Conservation (phyloP, 2,888 invertebrate genomes). For the Antheraea assamensis region DNA sequence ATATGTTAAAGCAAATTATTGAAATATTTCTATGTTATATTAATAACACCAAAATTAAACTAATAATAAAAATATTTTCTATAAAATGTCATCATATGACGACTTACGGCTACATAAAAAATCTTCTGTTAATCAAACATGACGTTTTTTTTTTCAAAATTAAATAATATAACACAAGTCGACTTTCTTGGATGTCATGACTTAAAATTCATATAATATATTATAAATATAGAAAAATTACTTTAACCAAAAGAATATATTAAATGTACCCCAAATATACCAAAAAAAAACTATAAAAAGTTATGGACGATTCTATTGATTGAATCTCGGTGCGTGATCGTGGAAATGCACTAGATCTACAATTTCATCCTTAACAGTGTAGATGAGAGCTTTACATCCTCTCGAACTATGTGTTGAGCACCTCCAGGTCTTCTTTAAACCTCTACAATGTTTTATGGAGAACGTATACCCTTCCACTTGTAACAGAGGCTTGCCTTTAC, state of each 20-base stretch:
- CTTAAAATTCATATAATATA: background rate
- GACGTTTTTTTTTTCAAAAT: background rate
- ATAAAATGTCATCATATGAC: background rate
- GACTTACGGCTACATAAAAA: background rate
- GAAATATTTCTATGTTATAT: too few species aligned
- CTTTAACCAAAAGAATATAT: background rate
- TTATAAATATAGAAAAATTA: background rate
- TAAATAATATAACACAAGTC: background rate
- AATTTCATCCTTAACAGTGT: conserved; percentile 26
- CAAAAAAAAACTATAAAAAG: background rate
- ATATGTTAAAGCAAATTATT: too few species aligned
- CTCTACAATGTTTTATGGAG: conserved; percentile 22
- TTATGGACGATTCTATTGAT: background rate
- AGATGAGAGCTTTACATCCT: conserved; percentile 34
- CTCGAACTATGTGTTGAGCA: conserved; percentile 37
- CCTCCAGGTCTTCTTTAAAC: conserved; percentile 29
- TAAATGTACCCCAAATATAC: background rate
- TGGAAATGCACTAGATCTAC: conserved; percentile 17
- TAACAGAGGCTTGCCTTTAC: conserved; percentile 31
- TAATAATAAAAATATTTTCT: background rate
- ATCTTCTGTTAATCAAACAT: background rate
- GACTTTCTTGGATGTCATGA: background rate
- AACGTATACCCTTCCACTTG: conserved; percentile 31
- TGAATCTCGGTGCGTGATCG: conserved; percentile 7
- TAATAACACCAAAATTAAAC: background rate